A percentile compares a stretch with the other conserved stretches of the same genome.
These are phyloP conservation scores for Hybos culiciformis DNA, from an alignment of 2,888 invertebrate species.

Conservation along the genomic window DNA sequence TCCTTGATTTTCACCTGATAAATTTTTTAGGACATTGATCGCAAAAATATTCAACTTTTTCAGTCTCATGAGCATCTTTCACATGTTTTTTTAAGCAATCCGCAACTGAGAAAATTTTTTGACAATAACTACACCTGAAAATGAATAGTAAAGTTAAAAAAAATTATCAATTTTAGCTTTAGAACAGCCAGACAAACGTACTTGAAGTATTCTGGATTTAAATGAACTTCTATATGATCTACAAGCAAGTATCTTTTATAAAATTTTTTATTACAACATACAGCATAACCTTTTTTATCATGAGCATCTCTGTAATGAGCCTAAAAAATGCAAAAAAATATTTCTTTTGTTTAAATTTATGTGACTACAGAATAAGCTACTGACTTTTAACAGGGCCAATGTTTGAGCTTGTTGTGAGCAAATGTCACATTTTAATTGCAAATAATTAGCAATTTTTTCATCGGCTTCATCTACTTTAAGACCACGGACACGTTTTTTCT, in stretches of 20 bases:
- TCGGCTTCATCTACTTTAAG: too few relatives aligned
- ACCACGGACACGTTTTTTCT: too few relatives aligned
- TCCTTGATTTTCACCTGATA: too few relatives aligned
- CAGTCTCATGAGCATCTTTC: not conserved
- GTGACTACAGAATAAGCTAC: too few relatives aligned
- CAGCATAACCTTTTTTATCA: not conserved
- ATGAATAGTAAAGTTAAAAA: not conserved
- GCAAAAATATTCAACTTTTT: not conserved
- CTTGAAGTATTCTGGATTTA: not conserved
- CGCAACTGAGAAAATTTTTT: not conserved
- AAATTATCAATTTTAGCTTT: not conserved
- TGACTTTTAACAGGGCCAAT: too few relatives aligned
- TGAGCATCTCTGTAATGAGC: not conserved
- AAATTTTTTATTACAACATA: not conserved
- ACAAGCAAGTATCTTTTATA: not conserved
- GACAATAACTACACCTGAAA: not conserved
- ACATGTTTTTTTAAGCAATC: not conserved
- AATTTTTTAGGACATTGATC: not conserved
- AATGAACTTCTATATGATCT: not conserved
- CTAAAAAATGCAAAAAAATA: too few relatives aligned
- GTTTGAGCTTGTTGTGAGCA: too few relatives aligned
- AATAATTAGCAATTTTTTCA: too few relatives aligned
- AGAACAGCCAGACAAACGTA: too few relatives aligned
- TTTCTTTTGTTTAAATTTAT: too few relatives aligned
- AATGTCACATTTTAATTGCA: too few relatives aligned